phyloP scores from a whole-genome alignment of 92 coral and sea anemone species.

The Ricordea florida region DNA sequence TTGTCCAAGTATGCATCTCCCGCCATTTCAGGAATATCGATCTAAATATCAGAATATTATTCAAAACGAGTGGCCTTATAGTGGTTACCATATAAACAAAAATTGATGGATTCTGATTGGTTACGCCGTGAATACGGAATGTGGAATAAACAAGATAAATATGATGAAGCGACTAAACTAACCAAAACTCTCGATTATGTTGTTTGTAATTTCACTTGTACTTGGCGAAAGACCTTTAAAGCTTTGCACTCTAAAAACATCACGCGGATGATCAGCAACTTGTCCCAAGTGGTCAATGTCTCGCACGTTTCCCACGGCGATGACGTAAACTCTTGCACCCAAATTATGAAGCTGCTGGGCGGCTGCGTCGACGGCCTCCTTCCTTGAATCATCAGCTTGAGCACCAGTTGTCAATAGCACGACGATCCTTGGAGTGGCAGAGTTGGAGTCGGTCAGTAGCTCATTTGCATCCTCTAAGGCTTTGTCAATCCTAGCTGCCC shows the following conservation, averaged over 20 bases:
- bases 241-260: constrained; percentile 23
- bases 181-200: not conserved
- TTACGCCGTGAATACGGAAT: too few species aligned
- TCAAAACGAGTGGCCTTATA: too few species aligned
- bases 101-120: too few species aligned
- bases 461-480: constrained; percentile 54
- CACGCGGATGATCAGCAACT: constrained; percentile 2
- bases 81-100: too few species aligned
- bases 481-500: constrained; percentile 42
- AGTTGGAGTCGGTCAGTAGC: constrained; percentile 46
- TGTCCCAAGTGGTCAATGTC: constrained; percentile 25
- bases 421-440: constrained; percentile 62
- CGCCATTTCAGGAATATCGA: too few species aligned
- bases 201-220: not conserved
- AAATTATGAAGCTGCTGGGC: constrained; percentile 56
- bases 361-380: constrained; percentile 47
- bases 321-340: constrained; percentile 67
- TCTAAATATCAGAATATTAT: too few species aligned
- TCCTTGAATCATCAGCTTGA: constrained; percentile 32
- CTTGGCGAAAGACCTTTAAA: not conserved
- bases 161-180: too few species aligned
- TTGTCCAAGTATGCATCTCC: too few species aligned
- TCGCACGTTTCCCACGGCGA: constrained; percentile 57
- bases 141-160: too few species aligned
- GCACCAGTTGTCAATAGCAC: constrained; percentile 59